phyloP scores from a whole-genome alignment of 2,888 invertebrate genomes.

The Drosophila siamana region DNA sequence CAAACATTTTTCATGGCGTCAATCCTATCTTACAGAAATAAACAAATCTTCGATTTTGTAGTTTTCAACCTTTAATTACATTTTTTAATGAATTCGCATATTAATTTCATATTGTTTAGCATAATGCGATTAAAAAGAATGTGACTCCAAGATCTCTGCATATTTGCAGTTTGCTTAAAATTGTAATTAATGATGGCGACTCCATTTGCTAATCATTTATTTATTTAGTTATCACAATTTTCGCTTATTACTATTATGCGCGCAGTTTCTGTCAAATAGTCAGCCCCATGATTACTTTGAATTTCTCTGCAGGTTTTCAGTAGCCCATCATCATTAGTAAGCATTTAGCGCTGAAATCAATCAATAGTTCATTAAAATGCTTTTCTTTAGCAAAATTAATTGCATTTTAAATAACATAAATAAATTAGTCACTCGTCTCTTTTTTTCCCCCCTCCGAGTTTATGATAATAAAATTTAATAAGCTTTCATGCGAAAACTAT shows the following conservation, averaged over 20 bases:
- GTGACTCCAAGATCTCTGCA: not conserved
- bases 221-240: constrained; percentile 14
- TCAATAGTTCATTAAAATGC: constrained; percentile 45
- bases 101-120: not conserved
- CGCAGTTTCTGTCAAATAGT: constrained; percentile 2
- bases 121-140: not conserved
- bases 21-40: too few relatives aligned
- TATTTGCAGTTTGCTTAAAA: not conserved
- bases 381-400: constrained; percentile 41
- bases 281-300: constrained; percentile 8
- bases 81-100: not conserved
- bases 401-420: constrained; percentile 37
- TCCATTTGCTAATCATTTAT: constrained; percentile 14
- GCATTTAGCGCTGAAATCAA: constrained; percentile 35
- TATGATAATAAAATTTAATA: constrained; percentile 15
- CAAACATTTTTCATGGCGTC: not conserved
- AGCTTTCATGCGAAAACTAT: constrained; percentile 22
- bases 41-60: too few relatives aligned
- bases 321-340: constrained; percentile 36
- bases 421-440: constrained; percentile 20
- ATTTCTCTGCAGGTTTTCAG: constrained; percentile 21
- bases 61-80: too few relatives aligned
- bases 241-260: constrained; percentile 4
- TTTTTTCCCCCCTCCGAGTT: not conserved
- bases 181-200: constrained; percentile 9